Base-by-base conservation (phyloP, 2,113 vertebrate genomes). In the Gavialis gangeticus region DNA sequence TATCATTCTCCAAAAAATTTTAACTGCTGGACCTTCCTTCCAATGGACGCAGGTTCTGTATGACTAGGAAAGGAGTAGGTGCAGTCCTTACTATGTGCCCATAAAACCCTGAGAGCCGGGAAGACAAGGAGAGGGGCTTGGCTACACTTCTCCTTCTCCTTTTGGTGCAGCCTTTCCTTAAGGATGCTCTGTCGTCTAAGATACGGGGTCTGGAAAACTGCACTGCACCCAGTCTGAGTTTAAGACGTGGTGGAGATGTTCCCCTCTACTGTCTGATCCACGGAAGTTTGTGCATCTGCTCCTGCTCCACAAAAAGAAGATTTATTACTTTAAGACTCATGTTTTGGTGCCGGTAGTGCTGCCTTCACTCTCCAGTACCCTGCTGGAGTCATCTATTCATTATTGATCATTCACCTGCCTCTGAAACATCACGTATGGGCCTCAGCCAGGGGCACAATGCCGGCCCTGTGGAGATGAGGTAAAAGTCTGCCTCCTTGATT, bases 221-320 rank as follows among this genome's bases (percentile, higher is more conserved):
- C n/a, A 30, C 2, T 11, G 4, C 17, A 17, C 54, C 54, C 6
- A n/a, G 15, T 28, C 5, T 0, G 17, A 67, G n/a, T n/a, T 19
- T 18, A 10, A 10, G 16, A 30, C 13, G 3, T 30, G 66, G 27
- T 16, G n/a, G 18, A 30, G 28, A 37, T 34, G 57, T 34, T 21
- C n/a, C 76, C 56, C 22, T 34, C 76, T 30, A 25, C 3, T 16
- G 3, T 19, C n/a, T 59, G 30, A 59, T 10, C 30, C 21, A 75
- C 15, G 24, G 21, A 34, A 56, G 30, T 34, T 78, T 78, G 21
- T 24, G 76, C 59, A 30, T 34, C n/a, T 22, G 14, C 21, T 24
- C 58, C n/a, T 10, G 9, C 57, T 59, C 7, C 22, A 30, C 7
- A 34, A 27, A 78, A 21, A 78, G n/a, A 19, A 78, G 28, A 21